phyloP scores from a whole-genome alignment of 64 coral and sea anemone species.

The Pocillopora damicornis region DNA sequence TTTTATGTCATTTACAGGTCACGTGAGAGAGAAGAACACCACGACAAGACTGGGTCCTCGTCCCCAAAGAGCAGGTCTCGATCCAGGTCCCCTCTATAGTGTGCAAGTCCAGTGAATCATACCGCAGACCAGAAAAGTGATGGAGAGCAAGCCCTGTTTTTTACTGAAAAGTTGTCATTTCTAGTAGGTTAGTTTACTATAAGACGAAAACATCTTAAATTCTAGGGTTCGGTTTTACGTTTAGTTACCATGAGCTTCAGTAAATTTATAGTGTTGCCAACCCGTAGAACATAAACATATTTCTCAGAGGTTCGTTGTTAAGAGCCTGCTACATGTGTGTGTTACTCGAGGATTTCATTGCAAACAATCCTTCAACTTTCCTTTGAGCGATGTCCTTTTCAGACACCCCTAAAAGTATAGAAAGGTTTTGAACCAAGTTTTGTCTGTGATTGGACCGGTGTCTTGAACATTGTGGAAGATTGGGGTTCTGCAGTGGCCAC shows the following conservation, averaged over 20 bases:
- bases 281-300: not conserved
- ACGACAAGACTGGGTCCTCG: not conserved
- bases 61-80: conserved; percentile 13
- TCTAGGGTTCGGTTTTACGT: too few species aligned
- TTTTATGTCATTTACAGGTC: conserved; percentile 34
- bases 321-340: too few species aligned
- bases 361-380: too few species aligned
- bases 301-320: too few species aligned
- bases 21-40: conserved; percentile 7
- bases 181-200: conserved; percentile 30
- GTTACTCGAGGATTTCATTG: too few species aligned
- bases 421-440: too few species aligned
- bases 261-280: not conserved
- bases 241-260: not conserved
- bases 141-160: not conserved
- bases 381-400: too few species aligned
- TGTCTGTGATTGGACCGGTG: not conserved
- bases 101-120: not conserved
- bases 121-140: not conserved
- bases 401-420: too few species aligned
- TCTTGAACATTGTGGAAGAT: not conserved
- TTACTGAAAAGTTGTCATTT: conserved; percentile 26
- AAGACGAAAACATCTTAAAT: not conserved
- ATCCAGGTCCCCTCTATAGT: conserved; percentile 28
- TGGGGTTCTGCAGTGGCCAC: not conserved